phyloP scores from a whole-genome alignment of 1,140 invertebrate species.

The Drosophila sulfurigaster region DNA sequence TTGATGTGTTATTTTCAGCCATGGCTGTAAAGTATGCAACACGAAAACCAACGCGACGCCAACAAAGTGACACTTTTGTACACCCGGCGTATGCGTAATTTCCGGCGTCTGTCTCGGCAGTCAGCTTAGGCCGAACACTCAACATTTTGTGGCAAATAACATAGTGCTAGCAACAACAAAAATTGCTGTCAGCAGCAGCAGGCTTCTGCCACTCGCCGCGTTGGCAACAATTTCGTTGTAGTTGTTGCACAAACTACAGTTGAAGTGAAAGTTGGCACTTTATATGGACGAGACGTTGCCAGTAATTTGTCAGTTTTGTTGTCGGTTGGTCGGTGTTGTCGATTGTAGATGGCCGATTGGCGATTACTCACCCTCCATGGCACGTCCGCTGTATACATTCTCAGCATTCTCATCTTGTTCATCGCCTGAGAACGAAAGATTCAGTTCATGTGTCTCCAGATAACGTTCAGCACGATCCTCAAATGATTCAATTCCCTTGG shows the following conservation, averaged over 20 bases:
- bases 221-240: slow-evolving; percentile 13
- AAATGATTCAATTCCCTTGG: slow-evolving; percentile 75
- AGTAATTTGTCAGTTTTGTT: background rate
- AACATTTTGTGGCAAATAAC: background rate
- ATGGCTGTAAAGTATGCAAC: slow-evolving; percentile 56
- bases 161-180: background rate
- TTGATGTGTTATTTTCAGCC: slow-evolving; percentile 16
- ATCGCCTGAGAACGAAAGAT: slow-evolving; percentile 79
- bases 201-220: background rate
- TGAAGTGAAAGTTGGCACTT: slow-evolving; percentile 27
- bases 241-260: slow-evolving; percentile 6
- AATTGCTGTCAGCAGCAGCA: slow-evolving; percentile 3
- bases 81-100: slow-evolving; percentile 45
- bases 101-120: slow-evolving; percentile 1
- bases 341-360: background rate
- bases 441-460: slow-evolving; percentile 84
- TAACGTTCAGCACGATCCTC: slow-evolving; percentile 85
- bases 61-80: background rate
- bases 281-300: slow-evolving; percentile 14
- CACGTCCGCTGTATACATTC: slow-evolving; percentile 75
- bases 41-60: background rate
- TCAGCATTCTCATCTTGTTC: slow-evolving; percentile 76
- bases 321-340: background rate
- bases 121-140: slow-evolving; percentile 3
- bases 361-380: slow-evolving; percentile 77